Conservation (phyloP, 2,888 invertebrate genomes). For the Drosophila infuscata region DNA sequence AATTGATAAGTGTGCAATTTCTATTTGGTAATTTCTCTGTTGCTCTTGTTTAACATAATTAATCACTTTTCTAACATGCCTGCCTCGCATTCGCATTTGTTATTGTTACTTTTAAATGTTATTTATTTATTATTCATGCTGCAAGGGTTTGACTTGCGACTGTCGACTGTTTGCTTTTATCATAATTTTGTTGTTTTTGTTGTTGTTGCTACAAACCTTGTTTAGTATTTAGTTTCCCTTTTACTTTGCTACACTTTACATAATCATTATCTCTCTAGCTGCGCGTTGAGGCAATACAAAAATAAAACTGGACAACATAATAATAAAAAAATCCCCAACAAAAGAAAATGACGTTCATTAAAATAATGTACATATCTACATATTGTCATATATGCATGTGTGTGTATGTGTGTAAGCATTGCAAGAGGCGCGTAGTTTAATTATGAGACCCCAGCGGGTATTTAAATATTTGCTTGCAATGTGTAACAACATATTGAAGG, state of each 20-base stretch:
- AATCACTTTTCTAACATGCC: constrained; percentile 54
- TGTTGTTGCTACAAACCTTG: constrained; percentile 31
- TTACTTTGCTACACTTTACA: constrained; percentile 76
- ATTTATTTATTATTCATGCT: constrained; percentile 51
- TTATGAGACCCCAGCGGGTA: constrained; percentile 18
- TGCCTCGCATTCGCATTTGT: constrained; percentile 37
- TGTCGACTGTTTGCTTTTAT: constrained; percentile 22
- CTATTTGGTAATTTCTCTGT: constrained; percentile 43
- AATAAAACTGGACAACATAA: constrained; percentile 42
- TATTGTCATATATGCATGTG: constrained; percentile 8
- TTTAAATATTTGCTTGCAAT: constrained; percentile 19
- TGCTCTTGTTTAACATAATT: constrained; percentile 60
- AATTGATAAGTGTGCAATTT: constrained; percentile 46
- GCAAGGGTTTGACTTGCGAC: constrained; percentile 27
- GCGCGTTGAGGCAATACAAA: constrained; percentile 51
- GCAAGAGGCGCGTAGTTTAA: constrained; percentile 46
- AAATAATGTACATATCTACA: constrained; percentile 35
- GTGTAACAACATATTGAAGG: constrained; percentile 5
- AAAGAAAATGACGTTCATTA: constrained; percentile 63
- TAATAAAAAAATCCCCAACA: constrained; percentile 28
- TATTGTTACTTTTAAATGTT: constrained; percentile 42
- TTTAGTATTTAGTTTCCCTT: constrained; percentile 78
- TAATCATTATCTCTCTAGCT: constrained; percentile 65
- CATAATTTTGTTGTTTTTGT: constrained; percentile 31
- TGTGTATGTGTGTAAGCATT: constrained; percentile 9